These are phyloP conservation scores for Lethenteron reissneri DNA, from an alignment of 2,113 vertebrate species.

Conservation along the genomic window DNA sequence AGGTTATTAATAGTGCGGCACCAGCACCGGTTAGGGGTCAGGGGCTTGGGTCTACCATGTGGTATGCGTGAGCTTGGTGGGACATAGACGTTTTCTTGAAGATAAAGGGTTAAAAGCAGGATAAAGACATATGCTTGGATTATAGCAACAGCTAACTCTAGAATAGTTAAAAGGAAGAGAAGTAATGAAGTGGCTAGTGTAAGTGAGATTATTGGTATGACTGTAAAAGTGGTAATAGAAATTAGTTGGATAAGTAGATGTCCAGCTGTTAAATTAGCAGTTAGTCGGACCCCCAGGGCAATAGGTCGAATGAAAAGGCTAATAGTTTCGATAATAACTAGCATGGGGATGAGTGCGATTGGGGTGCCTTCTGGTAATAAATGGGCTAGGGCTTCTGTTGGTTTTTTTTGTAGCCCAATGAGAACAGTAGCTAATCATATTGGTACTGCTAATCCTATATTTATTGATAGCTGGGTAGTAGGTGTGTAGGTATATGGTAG, in stretches of 20 bases:
- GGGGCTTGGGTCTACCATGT: conserved; percentile 12
- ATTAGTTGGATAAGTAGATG: conserved; percentile 12
- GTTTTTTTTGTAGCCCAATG: conserved; percentile 12
- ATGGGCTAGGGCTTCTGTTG: conserved; percentile 8
- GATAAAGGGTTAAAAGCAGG: conserved; percentile 11
- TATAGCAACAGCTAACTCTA: not conserved
- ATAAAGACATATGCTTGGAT: not conserved
- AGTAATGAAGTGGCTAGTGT: not conserved
- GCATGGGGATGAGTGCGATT: not conserved
- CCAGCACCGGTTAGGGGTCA: conserved; percentile 4
- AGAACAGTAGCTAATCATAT: conserved; percentile 12
- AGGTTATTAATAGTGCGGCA: conserved; percentile 4
- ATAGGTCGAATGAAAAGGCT: conserved; percentile 7
- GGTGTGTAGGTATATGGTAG: conserved; percentile 14
- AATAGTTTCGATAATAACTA: conserved; percentile 13
- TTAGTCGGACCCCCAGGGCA: not conserved
- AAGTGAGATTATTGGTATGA: not conserved
- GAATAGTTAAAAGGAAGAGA: not conserved
- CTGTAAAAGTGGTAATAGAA: not conserved
- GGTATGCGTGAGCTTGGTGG: conserved; percentile 13
- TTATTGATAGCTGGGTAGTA: conserved; percentile 12
- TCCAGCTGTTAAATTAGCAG: conserved; percentile 2
- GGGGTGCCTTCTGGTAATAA: conserved; percentile 12
- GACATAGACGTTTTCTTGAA: conserved; percentile 15
- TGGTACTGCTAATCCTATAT: conserved; percentile 8